Evolutionary conservation across 2,113 vertebrate genomes (phyloP).

Genomic region (Canis aureus): DNA sequence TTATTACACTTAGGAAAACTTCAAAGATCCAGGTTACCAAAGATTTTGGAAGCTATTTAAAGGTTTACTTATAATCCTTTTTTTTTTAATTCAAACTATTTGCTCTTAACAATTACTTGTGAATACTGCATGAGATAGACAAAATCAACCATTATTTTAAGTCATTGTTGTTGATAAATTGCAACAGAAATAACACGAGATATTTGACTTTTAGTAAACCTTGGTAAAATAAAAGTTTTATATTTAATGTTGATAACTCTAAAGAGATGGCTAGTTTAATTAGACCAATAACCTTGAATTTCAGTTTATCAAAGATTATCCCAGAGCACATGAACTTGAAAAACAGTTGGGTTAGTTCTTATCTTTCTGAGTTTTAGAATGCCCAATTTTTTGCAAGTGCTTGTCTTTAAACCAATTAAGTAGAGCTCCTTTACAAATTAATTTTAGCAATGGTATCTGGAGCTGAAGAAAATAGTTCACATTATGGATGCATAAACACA

Average conservation of each 20-base stretch:
- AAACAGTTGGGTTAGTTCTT: neutral
- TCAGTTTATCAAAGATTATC: neutral
- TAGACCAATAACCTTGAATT: neutral
- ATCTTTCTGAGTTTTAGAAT: neutral
- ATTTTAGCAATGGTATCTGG: neutral
- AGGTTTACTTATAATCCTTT: neutral
- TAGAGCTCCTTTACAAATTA: neutral
- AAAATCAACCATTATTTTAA: neutral
- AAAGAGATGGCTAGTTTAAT: neutral
- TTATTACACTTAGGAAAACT: neutral
- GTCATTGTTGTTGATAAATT: neutral
- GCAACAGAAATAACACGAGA: neutral
- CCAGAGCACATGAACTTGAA: neutral
- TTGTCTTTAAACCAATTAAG: neutral
- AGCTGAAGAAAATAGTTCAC: neutral
- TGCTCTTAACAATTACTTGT: neutral
- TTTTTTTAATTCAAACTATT: neutral
- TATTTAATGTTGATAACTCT: neutral
- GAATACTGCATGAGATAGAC: neutral
- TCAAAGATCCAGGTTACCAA: neutral
- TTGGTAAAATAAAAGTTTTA: neutral
- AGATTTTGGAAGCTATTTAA: neutral
- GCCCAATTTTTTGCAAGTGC: neutral
- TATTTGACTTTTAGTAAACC: neutral
- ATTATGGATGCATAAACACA: neutral